Evolutionary conservation across 2,888 invertebrate species (phyloP), one percentile per base, ranked within the genome.

Genomic region (Diarsia brunnea): DNA sequence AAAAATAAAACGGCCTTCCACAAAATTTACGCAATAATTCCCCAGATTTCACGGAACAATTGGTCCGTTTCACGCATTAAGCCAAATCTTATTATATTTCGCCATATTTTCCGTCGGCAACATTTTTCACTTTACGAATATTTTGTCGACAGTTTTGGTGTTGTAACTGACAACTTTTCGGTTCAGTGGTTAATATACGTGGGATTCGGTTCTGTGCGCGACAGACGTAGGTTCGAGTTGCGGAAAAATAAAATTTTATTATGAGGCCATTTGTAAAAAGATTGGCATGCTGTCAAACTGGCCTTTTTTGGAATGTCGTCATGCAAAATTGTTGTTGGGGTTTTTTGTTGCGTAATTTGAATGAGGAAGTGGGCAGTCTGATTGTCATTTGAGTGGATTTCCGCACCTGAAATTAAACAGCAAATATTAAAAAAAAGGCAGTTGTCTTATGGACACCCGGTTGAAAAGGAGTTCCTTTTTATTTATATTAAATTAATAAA

Each of bases 151-250:
- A 81, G 81, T 80, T 88, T 87, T 73, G 78, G 81, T 86, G 85
- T 83, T 90, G 91, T 71, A 60, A 74, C 70, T 92, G 92, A 91
- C 92, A 89, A 84, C 73, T 68, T 81, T 73, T 86, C 90, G 92
- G 90, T 84, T 87, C 89, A 86, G 73, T 86, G 83, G 88, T 90
- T 90, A 84, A 91, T 91, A 88, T 90, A 89, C 91, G 92, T 92
- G 89, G 92, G 92, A 84, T 85, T 73, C 27, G 75, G 51, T 60
- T 53, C 84, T 89, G 88, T 78, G 24, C 16, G 8, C 83, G 91
- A 90, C 91, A 84, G 84, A 77, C 70, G 82, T 73, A 68, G 79
- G 81, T 84, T 87, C 83, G 69, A 78, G 65, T 72, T 78, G 69
- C 69, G 70, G 79, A 77, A 78, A 86, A 82, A 75, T 72, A 69